Conservation (phyloP, 2,797 vertebrate genomes). For the Sciurus vulgaris region DNA sequence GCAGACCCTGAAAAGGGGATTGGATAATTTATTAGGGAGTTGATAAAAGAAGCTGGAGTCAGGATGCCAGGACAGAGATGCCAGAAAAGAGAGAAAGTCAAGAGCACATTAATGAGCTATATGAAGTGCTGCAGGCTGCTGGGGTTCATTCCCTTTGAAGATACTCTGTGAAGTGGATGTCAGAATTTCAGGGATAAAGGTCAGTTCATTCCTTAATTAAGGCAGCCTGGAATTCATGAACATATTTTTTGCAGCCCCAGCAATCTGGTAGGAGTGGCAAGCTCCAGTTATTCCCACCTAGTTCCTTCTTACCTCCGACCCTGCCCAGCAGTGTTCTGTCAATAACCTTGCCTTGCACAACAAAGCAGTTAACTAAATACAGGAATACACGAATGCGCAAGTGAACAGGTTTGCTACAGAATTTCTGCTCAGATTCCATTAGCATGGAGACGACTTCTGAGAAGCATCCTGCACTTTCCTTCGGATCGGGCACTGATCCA, state of each 20-base stretch:
- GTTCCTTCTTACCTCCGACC: background rate
- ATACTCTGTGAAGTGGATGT: background rate
- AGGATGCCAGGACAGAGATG: background rate
- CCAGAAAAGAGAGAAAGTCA: background rate
- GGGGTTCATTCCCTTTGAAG: background rate
- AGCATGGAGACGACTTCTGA: background rate
- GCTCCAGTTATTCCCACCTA: background rate
- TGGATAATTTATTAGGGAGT: background rate
- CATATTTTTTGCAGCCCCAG: background rate
- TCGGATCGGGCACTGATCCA: background rate
- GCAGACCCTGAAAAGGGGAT: background rate
- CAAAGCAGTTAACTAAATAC: background rate
- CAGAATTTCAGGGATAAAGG: background rate
- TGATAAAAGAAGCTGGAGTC: background rate
- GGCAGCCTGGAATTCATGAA: background rate
- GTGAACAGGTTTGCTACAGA: background rate
- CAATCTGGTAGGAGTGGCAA: background rate
- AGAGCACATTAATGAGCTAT: background rate
- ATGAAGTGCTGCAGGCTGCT: background rate
- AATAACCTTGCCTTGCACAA: background rate
- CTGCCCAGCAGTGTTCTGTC: background rate
- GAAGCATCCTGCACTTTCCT: background rate
- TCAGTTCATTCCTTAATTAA: background rate
- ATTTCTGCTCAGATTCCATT: background rate
- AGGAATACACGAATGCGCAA: background rate